Evolutionary conservation across 2,888 invertebrate species (phyloP), one percentile per base, ranked within the genome.

Genomic region (Pheosia gnoma): DNA sequence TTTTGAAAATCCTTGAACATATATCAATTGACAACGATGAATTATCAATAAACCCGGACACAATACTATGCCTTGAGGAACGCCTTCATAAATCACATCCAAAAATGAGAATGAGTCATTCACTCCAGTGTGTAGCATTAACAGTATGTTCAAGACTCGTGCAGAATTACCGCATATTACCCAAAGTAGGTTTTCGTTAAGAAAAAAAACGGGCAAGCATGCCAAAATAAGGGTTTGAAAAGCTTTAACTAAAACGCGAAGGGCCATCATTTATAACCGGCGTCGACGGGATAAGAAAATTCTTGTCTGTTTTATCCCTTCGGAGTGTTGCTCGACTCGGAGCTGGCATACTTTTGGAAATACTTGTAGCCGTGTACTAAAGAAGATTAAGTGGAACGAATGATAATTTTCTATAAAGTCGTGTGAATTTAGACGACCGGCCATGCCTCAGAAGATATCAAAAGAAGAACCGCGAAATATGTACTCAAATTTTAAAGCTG

Each of bases 181-280:
- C 70, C 69, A 74, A 79, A 83, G 79, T 83, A 82, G 78, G 76
- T 75, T 75, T 82, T 74, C 71, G 66, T 77, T 75, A 65, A 65
- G 62, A 66, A 68, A 67, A 25, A 75, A 72, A 77, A 79, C 76
- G 78, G 78, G 82, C 79, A 82, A 77, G 77, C 74, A 72, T 74
- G 72, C 77, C 75, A 77, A 79, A 86, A 85, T 84, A 83, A 81
- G 82, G 83, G 84, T 80, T 81, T 77, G 68, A 77, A 82, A 82
- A 79, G 83, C 82, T 82, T 79, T 80, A 80, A 61, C 79, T 57
- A 43, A 45, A 76, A 73, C 75, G 77, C 64, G 68, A 75, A 85
- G 87, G 88, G 85, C 69, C 74, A 88, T 89, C 88, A 89, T 89
- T 89, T 88, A 89, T 90, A 80, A 87, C 85, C 72, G 73, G 69